A percentile compares a stretch with the other conserved stretches of the same genome.
These are phyloP conservation scores for Muricea muricata DNA, from an alignment of 92 coral and sea anemone genomes.

Conservation along the genomic window DNA sequence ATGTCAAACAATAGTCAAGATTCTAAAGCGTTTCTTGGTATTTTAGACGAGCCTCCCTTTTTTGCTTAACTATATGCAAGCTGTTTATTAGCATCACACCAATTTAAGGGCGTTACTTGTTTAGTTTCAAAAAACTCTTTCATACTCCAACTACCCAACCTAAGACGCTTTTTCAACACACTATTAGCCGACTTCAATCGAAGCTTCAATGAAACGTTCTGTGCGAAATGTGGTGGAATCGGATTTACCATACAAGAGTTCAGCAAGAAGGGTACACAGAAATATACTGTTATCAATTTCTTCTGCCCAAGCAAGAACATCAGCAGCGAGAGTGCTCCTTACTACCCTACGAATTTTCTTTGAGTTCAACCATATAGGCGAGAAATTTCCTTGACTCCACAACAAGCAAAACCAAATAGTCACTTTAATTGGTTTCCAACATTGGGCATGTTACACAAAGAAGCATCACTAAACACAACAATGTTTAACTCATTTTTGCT, in stretches of 20 bases:
- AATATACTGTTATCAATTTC: background rate
- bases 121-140: background rate
- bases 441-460: background rate
- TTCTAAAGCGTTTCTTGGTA: background rate
- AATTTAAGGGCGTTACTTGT: background rate
- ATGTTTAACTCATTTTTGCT: background rate
- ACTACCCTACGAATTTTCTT: background rate
- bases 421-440: background rate
- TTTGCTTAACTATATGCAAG: no score
- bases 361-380: background rate
- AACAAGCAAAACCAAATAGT: conserved; percentile 1
- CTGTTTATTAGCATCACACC: background rate
- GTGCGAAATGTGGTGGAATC: background rate
- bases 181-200: no score
- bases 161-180: background rate
- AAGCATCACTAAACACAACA: conserved; percentile 9
- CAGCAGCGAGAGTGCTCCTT: conserved; percentile 5
- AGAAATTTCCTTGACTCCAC: background rate
- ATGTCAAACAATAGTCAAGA: background rate
- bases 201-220: background rate
- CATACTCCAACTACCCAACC: background rate
- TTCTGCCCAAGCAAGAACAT: background rate
- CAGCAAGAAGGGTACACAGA: background rate
- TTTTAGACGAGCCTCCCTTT: no score
- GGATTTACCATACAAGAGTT: background rate